Evolutionary conservation across 2,113 vertebrate species (phyloP), one percentile per base, ranked within the genome.

Genomic region (Lepisosteus osseus): DNA sequence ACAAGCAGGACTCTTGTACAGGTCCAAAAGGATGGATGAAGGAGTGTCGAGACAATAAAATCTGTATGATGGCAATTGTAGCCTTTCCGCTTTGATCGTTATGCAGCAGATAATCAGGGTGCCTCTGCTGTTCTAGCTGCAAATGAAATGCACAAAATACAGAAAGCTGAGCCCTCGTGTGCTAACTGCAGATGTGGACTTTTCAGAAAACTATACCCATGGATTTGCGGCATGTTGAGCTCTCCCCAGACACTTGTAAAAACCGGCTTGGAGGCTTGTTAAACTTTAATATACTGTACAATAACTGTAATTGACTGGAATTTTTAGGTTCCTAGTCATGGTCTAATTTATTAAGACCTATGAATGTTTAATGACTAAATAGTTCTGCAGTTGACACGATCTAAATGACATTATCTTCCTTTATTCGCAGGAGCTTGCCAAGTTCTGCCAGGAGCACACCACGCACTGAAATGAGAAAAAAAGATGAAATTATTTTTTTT

Each of bases 351-450:
- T 88, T 81, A 88, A 86, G 83, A 75, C 82, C 76, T 57, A 83
- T 89, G 85, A 91, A 90, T 87, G 80, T 89, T 89, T 90, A 89
- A 90, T 87, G 82, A 82, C 73, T 79, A 81, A 81, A 79, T 78
- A 82, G 86, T 87, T 84, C 81, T 80, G 79, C 79, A 78, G 83
- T 80, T 29, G 76, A 75, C 62, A 74, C 84, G 79, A 82, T 85
- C 83, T 87, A 82, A 87, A 89, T 87, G 84, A 7, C 66, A 54
- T 76, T 55, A 13, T 61, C 9, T 12, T 29, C 9, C 15, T n/a
- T 59, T 61, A 2, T 4, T n/a, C 72, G 29, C 63, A 15, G 43
- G 70, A 47, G 76, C 78, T 80, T 87, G 83, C 86, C 85, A 86
- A 86, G 81, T 82, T 78, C 78, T 12, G 83, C 87, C 82, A 82